Percentiles rank a stretch among this genome's conserved stretches.
Evolutionary conservation across 2,888 invertebrate species (phyloP).

Genomic region (Melitaea athalia): DNA sequence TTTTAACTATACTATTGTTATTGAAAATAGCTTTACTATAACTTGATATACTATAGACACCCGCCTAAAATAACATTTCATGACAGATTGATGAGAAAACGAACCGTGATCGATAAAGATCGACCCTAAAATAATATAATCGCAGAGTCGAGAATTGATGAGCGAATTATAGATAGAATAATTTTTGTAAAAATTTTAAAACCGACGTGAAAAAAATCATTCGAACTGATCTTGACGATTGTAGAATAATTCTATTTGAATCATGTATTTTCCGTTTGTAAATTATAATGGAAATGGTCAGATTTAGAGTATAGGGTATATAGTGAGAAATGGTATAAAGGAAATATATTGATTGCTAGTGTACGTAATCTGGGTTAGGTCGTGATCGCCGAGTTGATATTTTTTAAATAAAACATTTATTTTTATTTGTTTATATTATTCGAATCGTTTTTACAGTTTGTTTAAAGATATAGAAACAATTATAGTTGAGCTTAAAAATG

Average conservation of each 20-base stretch:
- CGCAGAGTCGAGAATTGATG: conserved; percentile 14
- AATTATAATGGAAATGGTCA: conserved; percentile 18
- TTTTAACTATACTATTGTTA: too few species aligned
- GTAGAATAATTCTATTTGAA: conserved; percentile 5
- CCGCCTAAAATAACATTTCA: too few species aligned
- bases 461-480: background rate
- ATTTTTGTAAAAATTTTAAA: conserved; percentile 22
- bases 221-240: conserved; percentile 6
- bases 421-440: conserved; percentile 2
- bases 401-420: too few species aligned
- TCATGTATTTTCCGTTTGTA: conserved; percentile 8
- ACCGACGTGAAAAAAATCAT: conserved; percentile 7
- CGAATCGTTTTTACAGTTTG: conserved; percentile 11
- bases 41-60: too few species aligned
- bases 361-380: conserved; percentile 7
- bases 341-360: conserved; percentile 4
- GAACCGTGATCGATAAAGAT: too few species aligned
- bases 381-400: conserved; percentile 4
- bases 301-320: conserved; percentile 19
- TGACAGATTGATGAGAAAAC: too few species aligned
- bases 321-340: conserved; percentile 23
- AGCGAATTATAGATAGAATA: conserved; percentile 24
- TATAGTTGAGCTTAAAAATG: background rate
- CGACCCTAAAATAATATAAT: conserved; percentile 11
- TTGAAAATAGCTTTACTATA: too few species aligned